Base-by-base conservation (phyloP, 2,888 invertebrate species). In the Hedya salicella region DNA sequence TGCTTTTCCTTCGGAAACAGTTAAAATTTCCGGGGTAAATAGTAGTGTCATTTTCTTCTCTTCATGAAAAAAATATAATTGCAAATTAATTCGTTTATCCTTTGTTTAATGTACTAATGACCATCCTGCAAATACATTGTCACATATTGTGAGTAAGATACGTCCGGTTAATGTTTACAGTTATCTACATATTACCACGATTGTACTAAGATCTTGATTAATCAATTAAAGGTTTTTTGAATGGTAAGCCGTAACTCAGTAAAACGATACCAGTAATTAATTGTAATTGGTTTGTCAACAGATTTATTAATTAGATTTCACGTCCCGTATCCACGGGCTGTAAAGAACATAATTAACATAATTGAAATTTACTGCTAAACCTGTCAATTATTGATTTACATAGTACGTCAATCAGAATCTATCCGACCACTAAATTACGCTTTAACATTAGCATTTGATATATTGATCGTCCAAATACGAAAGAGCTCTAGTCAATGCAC, bases 221-320 rank as follows among this genome's bases (percentile, higher is more conserved):
- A 54, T 25, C 11, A 39, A 52, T 36, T n/a, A 3, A 5, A 19
- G 13, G 39, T 14, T 14, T 21, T 19, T 21, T 4, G 13, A 21
- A 49, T 14, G 8, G 49, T 6, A 19, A 49, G 5, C n/a, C 11
- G 48, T n/a, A 48, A 25, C 6, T n/a, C 5, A 5, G 5, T 9
- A 30, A 13, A 30, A 9, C n/a, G 17, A 17, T 17, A 61, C 30
- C n/a, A 30, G 49, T 61, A 50, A 61, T 61, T 49, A 39, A 50
- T 49, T 25, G 19, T 54, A 61, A 40, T 39, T 54, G 17, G 32
- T 21, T 48, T 19, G 56, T 6, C 48, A 49, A 36, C 48, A 19
- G 32, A 32, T 62, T 36, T 62, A 59, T 44, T 62, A 46, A 59
- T 59, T 56, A 42, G 40, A 56, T 56, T 56, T 49, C 39, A 48